Evolutionary conservation across 1,140 invertebrate species (phyloP).

Genomic region (Phocides pigmalion): DNA sequence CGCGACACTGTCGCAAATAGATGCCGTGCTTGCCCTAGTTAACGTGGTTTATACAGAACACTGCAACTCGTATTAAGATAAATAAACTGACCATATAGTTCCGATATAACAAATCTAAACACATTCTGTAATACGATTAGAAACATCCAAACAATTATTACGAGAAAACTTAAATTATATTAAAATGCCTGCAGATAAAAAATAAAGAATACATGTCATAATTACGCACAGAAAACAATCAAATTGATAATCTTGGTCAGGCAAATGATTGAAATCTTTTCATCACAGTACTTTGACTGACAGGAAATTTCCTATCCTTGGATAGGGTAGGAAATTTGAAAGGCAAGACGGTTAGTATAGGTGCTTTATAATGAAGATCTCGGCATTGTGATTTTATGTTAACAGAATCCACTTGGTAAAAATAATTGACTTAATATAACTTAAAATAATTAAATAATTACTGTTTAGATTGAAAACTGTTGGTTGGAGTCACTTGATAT

Average conservation of each 20-base stretch:
- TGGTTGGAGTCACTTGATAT: constrained; percentile 13
- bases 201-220: too few relatives aligned
- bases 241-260: too few relatives aligned
- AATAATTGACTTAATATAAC: background rate
- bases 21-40: constrained; percentile 30
- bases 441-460: too few relatives aligned
- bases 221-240: too few relatives aligned
- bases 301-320: too few relatives aligned
- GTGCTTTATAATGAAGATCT: too few relatives aligned
- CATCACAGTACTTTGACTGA: too few relatives aligned
- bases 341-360: too few relatives aligned
- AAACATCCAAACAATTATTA: background rate
- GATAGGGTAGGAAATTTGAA: too few relatives aligned
- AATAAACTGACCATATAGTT: constrained; percentile 20
- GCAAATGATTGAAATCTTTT: too few relatives aligned
- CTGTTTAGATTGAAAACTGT: constrained; percentile 6
- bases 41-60: constrained; percentile 29
- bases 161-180: background rate
- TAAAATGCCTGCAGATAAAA: background rate
- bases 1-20: constrained; percentile 29
- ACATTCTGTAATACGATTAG: constrained; percentile 3
- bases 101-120: constrained; percentile 15
- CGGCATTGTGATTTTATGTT: too few relatives aligned
- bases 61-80: constrained; percentile 14
- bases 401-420: too few relatives aligned